Percentiles rank a stretch among this genome's conserved stretches.
These are phyloP conservation scores for Noctuana brunneofusca DNA, from an alignment of 2,888 invertebrate species.

Conservation along the genomic window DNA sequence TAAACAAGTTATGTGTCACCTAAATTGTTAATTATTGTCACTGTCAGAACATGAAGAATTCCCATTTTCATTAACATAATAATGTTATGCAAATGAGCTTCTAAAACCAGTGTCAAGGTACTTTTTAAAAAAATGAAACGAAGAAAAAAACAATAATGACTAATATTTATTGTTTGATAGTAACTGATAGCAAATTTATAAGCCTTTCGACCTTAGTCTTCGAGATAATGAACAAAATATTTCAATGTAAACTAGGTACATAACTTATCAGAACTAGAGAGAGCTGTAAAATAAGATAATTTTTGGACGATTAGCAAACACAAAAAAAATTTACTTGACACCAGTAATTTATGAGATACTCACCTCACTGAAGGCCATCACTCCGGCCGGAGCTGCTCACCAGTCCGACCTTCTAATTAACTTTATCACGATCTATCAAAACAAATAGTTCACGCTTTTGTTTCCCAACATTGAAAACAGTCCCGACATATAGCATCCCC, in stretches of 20 bases:
- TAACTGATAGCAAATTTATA: slow-evolving; percentile 19
- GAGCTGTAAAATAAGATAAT: slow-evolving; percentile 6
- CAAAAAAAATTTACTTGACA: slow-evolving; percentile 28
- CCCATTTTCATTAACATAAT: slow-evolving; percentile 6
- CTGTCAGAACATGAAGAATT: neutral
- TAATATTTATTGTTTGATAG: slow-evolving; percentile 20
- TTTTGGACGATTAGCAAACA: slow-evolving; percentile 35
- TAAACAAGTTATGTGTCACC: neutral
- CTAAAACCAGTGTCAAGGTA: neutral
- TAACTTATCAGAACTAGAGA: slow-evolving; percentile 3
- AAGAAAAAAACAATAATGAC: neutral
- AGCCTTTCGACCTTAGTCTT: neutral
- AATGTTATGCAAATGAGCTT: neutral
- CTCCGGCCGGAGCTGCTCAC: slow-evolving; percentile 83
- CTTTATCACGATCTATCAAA: slow-evolving; percentile 77
- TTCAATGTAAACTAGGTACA: neutral
- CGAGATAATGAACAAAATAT: slow-evolving; percentile 1
- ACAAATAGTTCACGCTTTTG: slow-evolving; percentile 82
- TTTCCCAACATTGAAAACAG: slow-evolving; percentile 81
- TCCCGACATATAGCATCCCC: slow-evolving; percentile 80
- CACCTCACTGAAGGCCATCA: slow-evolving; percentile 92
- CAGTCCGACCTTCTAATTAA: slow-evolving; percentile 79
- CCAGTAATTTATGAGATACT: slow-evolving; percentile 56
- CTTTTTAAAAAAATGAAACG: neutral
- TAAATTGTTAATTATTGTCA: slow-evolving; percentile 5